Conservation (phyloP, 1,140 invertebrate species). For the Rhyzopertha dominica region DNA sequence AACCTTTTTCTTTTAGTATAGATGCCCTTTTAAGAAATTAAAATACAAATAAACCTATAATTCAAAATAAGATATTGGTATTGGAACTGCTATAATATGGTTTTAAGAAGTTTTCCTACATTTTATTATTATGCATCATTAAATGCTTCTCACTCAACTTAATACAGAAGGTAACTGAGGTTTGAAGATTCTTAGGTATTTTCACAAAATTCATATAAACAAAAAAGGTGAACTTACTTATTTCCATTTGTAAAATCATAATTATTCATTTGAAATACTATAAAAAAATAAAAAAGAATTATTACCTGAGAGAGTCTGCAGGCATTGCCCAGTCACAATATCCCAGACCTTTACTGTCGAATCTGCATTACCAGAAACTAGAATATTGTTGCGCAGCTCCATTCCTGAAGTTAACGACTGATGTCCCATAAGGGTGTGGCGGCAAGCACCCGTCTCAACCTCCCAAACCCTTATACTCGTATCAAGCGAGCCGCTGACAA, state of each 20-base stretch:
- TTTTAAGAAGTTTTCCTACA: too few species aligned
- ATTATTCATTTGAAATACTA: neutral
- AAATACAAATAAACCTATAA: too few species aligned
- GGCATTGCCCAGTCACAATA: conserved; percentile 92
- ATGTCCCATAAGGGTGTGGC: conserved; percentile 95
- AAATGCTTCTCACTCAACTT: too few species aligned
- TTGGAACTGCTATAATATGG: too few species aligned
- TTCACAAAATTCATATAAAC: too few species aligned
- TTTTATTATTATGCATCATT: too few species aligned
- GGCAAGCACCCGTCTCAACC: conserved; percentile 84
- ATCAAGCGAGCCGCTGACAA: conserved; percentile 97
- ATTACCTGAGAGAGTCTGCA: conserved; percentile 91
- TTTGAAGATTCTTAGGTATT: too few species aligned
- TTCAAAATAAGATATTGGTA: too few species aligned
- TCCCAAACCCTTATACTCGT: conserved; percentile 99
- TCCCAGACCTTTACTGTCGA: conserved; percentile 99
- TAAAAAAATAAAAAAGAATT: conserved; percentile 8
- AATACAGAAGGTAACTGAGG: too few species aligned
- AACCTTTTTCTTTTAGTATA: too few species aligned
- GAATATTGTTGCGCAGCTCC: conserved; percentile 92
- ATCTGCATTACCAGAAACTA: conserved; percentile 99
- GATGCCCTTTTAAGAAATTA: too few species aligned
- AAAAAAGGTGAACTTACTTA: neutral
- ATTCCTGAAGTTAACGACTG: conserved; percentile 97
- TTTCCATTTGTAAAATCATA: neutral